These are phyloP conservation scores for Eubasilissa splendida DNA, from an alignment of 2,888 invertebrate genomes.

Conservation along the genomic window DNA sequence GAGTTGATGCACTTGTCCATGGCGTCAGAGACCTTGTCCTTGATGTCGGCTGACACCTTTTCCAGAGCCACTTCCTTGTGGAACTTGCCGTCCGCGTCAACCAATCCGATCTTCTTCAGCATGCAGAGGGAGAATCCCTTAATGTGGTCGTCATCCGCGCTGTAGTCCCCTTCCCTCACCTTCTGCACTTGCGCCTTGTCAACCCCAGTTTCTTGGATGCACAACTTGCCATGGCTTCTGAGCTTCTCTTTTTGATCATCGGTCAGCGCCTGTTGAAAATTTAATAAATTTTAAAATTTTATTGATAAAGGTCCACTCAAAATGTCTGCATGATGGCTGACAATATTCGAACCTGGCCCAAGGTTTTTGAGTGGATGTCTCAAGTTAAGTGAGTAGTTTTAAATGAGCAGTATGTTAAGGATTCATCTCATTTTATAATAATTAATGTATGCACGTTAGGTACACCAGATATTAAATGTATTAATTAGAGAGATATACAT, in stretches of 20 bases:
- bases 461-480: no score
- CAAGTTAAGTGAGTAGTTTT: no score
- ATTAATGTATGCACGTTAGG: no score
- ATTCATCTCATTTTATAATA: no score
- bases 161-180: slow-evolving; percentile 68
- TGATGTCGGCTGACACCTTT: slow-evolving; percentile 70
- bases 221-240: slow-evolving; percentile 67
- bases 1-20: slow-evolving; percentile 69
- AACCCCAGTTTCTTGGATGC: slow-evolving; percentile 66
- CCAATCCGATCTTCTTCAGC: slow-evolving; percentile 69
- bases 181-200: slow-evolving; percentile 68
- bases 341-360: no score
- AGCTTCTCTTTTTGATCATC: slow-evolving; percentile 71
- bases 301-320: no score
- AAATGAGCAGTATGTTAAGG: no score
- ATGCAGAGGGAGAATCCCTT: slow-evolving; percentile 71
- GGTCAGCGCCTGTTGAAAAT: slow-evolving; percentile 62
- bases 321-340: no score
- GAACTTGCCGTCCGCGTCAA: slow-evolving; percentile 72
- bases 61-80: slow-evolving; percentile 71
- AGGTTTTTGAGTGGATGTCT: no score
- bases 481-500: no score
- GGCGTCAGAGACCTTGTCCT: slow-evolving; percentile 67
- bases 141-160: slow-evolving; percentile 65
- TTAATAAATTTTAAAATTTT: no score